Percentiles rank a stretch among this genome's conserved stretches.
phyloP scores from a whole-genome alignment of 1,140 invertebrate species.

The Brachionus angularis region DNA sequence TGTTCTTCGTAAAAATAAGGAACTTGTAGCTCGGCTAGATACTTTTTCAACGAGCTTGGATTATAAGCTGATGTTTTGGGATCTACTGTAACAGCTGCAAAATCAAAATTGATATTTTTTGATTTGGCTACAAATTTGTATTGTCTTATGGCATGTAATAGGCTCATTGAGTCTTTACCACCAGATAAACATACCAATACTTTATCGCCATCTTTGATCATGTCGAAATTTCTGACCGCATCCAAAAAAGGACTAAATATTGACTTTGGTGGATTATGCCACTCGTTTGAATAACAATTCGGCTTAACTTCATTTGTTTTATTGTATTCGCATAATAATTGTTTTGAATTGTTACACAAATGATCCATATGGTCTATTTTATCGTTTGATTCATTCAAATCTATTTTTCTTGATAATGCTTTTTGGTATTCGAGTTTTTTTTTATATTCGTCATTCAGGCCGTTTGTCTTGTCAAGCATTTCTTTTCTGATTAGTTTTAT shows the following conservation, averaged over 20 bases:
- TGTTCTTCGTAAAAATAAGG: conserved; percentile 71
- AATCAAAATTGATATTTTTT: conserved; percentile 68
- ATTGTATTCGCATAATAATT: neutral
- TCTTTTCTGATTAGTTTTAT: conserved; percentile 8
- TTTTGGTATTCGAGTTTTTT: neutral
- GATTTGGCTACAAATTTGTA: conserved; percentile 69
- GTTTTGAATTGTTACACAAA: too few relatives aligned
- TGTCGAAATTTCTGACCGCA: conserved; percentile 75
- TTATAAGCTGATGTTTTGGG: conserved; percentile 65
- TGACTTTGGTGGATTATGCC: conserved; percentile 72
- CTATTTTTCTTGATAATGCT: neutral
- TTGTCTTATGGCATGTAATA: conserved; percentile 77
- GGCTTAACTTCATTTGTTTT: too few relatives aligned
- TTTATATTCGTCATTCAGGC: neutral
- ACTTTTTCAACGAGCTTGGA: conserved; percentile 66
- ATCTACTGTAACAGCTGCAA: conserved; percentile 72
- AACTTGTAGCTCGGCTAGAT: conserved; percentile 66
- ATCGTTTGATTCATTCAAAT: too few relatives aligned
- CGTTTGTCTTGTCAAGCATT: too few relatives aligned
- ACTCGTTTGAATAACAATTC: too few relatives aligned
- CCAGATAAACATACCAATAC: conserved; percentile 79
- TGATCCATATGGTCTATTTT: too few relatives aligned
- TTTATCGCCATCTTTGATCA: conserved; percentile 76
- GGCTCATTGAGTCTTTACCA: conserved; percentile 72
- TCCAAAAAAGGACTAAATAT: conserved; percentile 76